Evolutionary conservation across 2,113 vertebrate species (phyloP), one percentile per base, ranked within the genome.

Genomic region (Axis porcinus): DNA sequence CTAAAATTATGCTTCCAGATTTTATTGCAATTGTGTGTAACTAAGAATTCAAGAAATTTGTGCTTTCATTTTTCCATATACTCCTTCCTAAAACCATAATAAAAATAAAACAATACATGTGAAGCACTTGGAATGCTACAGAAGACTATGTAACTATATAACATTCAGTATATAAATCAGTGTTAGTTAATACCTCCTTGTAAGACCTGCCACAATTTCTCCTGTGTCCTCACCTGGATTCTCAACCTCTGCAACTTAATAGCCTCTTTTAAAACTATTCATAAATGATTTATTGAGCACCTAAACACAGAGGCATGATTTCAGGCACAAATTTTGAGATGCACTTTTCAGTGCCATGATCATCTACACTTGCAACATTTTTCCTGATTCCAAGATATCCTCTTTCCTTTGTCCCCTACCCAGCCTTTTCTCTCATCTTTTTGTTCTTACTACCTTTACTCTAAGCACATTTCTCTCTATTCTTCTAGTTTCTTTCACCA

Each of bases 1-100:
- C 88, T 85, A 93, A 36, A 94, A 70, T 83, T 96, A 64, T 93
- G 40, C n/a, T 96, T 93, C 60, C 33, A 96, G 36, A 79, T 83
- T 86, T 96, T 79, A 70, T 25, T 92, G 91, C 3, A 89, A 30
- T 74, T 94, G 12, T 83, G 21, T 78, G 7, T 83, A 82, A 95
- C 7, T 45, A 58, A 98, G 43, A 9, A 83, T 88, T 85, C 85
- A 81, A 23, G 55, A 89, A 27, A 74, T 67, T 11, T 60, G 25
- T 89, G 6, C 10, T 27, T 88, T 94, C 19, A 92, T 86, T 94
- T 96, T 82, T 79, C 36, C 15, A 83, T 19, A 52, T 94, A 57
- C 2, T 60, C 23, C 16, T 86, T 89, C 45, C 87, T 81, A 81
- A 87, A 60, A 43, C 94, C 78, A 92, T 70, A 47, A 84, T 93